These are phyloP conservation scores for Epirrhoe alternata DNA, from an alignment of 2,888 invertebrate species.

Conservation along the genomic window DNA sequence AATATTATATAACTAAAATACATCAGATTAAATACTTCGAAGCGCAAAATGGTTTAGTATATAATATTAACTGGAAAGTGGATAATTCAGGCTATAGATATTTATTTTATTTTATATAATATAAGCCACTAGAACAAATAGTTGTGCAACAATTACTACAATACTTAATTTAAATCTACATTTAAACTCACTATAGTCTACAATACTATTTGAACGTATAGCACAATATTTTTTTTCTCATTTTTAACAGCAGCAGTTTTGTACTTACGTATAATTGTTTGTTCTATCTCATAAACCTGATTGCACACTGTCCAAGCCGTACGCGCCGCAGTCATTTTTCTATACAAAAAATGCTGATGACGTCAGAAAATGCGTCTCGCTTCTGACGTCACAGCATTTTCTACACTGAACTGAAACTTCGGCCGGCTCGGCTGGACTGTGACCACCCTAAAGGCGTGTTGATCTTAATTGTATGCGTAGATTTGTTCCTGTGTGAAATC, in stretches of 20 bases:
- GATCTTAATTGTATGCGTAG: no score
- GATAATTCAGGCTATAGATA: neutral
- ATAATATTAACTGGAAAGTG: neutral
- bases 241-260: slow-evolving; percentile 5
- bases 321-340: no score
- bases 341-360: no score
- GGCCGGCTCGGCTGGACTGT: no score
- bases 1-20: neutral
- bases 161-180: slow-evolving; percentile 8
- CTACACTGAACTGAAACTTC: no score
- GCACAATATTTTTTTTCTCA: slow-evolving; percentile 13
- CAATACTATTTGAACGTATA: slow-evolving; percentile 31
- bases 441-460: no score
- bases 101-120: neutral
- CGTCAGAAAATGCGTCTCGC: no score
- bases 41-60: neutral
- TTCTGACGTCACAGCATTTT: no score
- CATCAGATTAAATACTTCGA: neutral
- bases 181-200: slow-evolving; percentile 20
- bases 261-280: slow-evolving; percentile 15
- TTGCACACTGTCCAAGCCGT: no score
- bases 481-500: no score
- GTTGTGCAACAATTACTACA: slow-evolving; percentile 32
- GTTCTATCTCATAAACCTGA: no score
- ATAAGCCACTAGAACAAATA: slow-evolving; percentile 21